Conservation (phyloP, 2,888 invertebrate genomes). For the Anthrax anthrax region DNA sequence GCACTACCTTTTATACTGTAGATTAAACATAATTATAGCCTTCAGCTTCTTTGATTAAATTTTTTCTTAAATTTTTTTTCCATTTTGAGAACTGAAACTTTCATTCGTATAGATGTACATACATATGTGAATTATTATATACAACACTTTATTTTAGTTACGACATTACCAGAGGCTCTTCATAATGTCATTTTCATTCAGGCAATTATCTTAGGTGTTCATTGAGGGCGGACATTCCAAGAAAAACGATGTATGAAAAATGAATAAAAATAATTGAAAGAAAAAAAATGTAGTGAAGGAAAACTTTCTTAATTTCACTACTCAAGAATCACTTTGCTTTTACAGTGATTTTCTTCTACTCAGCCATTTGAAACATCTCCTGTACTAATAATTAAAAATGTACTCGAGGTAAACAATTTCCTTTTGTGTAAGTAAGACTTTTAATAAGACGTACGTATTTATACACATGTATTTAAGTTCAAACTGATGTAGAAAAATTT, state of each 20-base stretch:
- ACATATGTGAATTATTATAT: too few species aligned
- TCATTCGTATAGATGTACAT: background rate
- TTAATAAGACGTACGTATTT: too few species aligned
- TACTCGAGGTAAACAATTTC: too few species aligned
- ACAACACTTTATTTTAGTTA: conserved; percentile 9
- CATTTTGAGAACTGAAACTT: too few species aligned
- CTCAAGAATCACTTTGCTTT: conserved; percentile 4
- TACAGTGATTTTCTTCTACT: background rate
- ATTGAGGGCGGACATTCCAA: conserved; percentile 18
- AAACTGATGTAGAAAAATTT: too few species aligned
- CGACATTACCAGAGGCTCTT: conserved; percentile 15
- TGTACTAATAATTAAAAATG: too few species aligned
- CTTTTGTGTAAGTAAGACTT: too few species aligned
- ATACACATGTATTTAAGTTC: too few species aligned
- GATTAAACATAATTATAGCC: too few species aligned
- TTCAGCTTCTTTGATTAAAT: too few species aligned
- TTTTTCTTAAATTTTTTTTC: too few species aligned
- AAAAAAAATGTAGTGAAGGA: background rate
- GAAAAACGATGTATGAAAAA: conserved; percentile 2
- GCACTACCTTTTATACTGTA: too few species aligned
- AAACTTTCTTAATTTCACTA: background rate
- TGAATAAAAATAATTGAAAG: background rate
- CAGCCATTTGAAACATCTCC: background rate
- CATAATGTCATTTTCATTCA: conserved; percentile 29
- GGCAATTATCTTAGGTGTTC: conserved; percentile 34